Evolutionary conservation across 2,888 invertebrate genomes (phyloP), one percentile per base, ranked within the genome.

Genomic region (Rhaphigaster nebulosa): DNA sequence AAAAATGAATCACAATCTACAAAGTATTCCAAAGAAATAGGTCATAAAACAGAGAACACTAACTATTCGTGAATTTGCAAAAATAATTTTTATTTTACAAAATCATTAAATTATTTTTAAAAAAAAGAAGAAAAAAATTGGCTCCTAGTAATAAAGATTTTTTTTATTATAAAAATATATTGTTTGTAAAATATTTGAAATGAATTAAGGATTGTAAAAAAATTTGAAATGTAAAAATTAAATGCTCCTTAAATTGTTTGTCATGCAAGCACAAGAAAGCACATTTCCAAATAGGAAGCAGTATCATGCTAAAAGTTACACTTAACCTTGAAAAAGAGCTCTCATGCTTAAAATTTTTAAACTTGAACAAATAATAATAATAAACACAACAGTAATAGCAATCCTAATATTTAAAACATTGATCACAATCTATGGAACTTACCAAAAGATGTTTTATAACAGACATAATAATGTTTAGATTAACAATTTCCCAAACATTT

Each of bases 391-490:
- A 87, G 56, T 50, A 87, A 50, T 34, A 34, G 50, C 87, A 91
- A 84, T 45, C 88, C 29, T 50, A 50, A 84, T 84, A 50, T 84
- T 84, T 84, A 84, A 80, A 34, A 50, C 65, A 41, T 38, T 23
- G 41, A 90, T 10, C 54, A 34, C n/a, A 45, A 70, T 29, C 56
- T 29, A 54, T 23, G 41, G 41, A 80, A 90, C 60, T 76, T 80
- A 91, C 50, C 76, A 70, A 70, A 50, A 89, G 60, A 91, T 70
- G 91, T 90, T 87, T 91, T 56, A 91, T 91, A 87, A 90, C 41
- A 84, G 26, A 45, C 45, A 84, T 45, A 45, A 76, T 23, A 76
- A 76, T 38, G 20, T 76, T 38, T 76, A 76, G 23, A 76, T 76
- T 76, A 20, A 76, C 38, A 76, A 18, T 38, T 76, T 76, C 38